Conservation (phyloP, 2,113 vertebrate genomes). For the Festucalex cinctus region DNA sequence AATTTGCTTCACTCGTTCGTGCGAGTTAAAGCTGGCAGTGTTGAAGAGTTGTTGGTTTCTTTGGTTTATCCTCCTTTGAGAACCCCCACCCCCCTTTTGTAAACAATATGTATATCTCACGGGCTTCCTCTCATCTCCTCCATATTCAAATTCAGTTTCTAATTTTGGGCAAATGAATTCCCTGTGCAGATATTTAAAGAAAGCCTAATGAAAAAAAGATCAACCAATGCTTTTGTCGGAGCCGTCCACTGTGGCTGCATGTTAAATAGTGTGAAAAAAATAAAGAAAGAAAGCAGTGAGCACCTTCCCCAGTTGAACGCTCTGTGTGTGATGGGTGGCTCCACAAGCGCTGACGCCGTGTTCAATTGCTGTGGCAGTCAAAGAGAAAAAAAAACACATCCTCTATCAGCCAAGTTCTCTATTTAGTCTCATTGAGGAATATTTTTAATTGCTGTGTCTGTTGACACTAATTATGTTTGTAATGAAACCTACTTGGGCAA, state of each 20-base stretch:
- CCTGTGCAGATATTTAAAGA: conserved; percentile 54
- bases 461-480: conserved; percentile 14
- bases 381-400: conserved; percentile 63
- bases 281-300: neutral
- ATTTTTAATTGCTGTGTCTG: neutral
- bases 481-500: conserved; percentile 1
- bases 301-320: neutral
- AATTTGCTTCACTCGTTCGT: conserved; percentile 52
- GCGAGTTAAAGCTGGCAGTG: conserved; percentile 33
- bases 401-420: conserved; percentile 36
- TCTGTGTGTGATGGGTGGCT: neutral
- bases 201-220: conserved; percentile 57
- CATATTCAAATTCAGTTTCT: conserved; percentile 62
- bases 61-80: conserved; percentile 48
- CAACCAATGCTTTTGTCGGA: conserved; percentile 44
- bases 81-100: conserved; percentile 12
- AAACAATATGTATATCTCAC: conserved; percentile 34
- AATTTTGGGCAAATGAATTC: conserved; percentile 58
- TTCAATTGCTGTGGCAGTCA: conserved; percentile 53
- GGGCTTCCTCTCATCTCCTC: conserved; percentile 42
- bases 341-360: conserved; percentile 45
- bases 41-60: conserved; percentile 27
- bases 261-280: conserved; percentile 16
- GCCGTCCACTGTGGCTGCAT: conserved; percentile 38
- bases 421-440: conserved; percentile 8